Base-by-base conservation (phyloP, 1,140 invertebrate species). In the Dinothrombium tinctorium region DNA sequence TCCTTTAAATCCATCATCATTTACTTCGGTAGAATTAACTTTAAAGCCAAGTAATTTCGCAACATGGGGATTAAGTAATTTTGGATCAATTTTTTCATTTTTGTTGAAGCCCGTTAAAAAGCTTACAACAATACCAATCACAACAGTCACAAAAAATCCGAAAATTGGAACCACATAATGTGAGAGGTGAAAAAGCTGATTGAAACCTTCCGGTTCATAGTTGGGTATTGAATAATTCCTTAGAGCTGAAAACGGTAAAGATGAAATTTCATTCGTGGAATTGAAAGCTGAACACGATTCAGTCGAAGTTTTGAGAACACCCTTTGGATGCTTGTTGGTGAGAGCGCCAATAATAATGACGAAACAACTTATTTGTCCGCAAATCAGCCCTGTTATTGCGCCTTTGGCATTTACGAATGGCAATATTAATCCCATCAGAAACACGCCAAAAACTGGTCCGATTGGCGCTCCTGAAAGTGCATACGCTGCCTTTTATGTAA, bases 321-420 rank as follows among this genome's bases (percentile, higher is more conserved):
- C 23, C 15, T 35, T 35, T 1, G 41, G 41, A 20, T 23, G 19
- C 14, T 14, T 22, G 28, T 20, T 35, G 3, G 36, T 3, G n/a
- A 42, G 4, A 15, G 15, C 22, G 4, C 41, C 41, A 8, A 36
- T 35, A 7, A 26, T 20, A 11, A 42, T 35, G 12, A 33, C 33
- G 9, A 42, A 12, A 35, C 41, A 42, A 22, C 7, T 35, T n/a
- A 22, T 33, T n/a, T 25, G 20, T 14, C 41, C 41, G 19, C 14
- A n/a, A 19, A 42, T 7, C 5, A 29, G 36, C 3, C 41, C 41
- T 7, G n/a, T 24, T n/a, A 42, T 6, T 12, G 32, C 32, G 14
- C 41, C 41, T 2, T 35, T 35, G n/a, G 31, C 19, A 5, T 42
- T 42, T 7, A 22, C 31, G 28, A 32, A 42, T 5, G 41, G 31